Base-by-base conservation (phyloP, 1,140 invertebrate species). In the Pararge aegeria region DNA sequence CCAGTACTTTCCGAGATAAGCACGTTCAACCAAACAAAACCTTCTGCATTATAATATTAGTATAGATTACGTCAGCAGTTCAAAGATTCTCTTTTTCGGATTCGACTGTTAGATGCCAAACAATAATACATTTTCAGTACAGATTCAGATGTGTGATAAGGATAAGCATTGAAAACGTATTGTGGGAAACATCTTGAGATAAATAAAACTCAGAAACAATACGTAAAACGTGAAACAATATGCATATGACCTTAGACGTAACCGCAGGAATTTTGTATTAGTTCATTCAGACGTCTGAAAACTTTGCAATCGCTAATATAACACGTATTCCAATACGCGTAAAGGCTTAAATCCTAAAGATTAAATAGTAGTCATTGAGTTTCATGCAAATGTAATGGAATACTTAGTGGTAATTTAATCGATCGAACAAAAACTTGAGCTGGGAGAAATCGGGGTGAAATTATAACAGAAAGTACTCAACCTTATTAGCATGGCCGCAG, bases 371-470 rank as follows among this genome's bases (percentile, higher is more conserved):
- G 18, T 42, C 10, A 46, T 20, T 46, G 12, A 10, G 16, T 20
- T 18, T 46, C 19, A 20, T 46, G 19, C 42, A 20, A 46, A 46
- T 19, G 58, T 54, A 55, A 61, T 49, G 27, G 27, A 52, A 60
- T 53, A 61, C 58, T 54, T 38, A 12, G 46, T 3, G 13, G 70
- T 66, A 65, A 72, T 55, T 66, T 27, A 66, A 69, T 69, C 57
- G 59, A 49, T 52, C 55, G 61, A 9, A 68, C 55, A 61, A 72
- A 63, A 72, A 68, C 61, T 61, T 46, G 64, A 68, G 63, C n/a
- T 55, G 60, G 59, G 66, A 64, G 70, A 72, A 72, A 72, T 68
- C 66, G 48, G 66, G 64, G 70, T 55, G 66, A 73, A 69, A 70
- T 64, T 64, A 66, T 73, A 66, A 40, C 46, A 61, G 70, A 73